phyloP scores from a whole-genome alignment of 2,113 vertebrate species.

The Cervus canadensis region DNA sequence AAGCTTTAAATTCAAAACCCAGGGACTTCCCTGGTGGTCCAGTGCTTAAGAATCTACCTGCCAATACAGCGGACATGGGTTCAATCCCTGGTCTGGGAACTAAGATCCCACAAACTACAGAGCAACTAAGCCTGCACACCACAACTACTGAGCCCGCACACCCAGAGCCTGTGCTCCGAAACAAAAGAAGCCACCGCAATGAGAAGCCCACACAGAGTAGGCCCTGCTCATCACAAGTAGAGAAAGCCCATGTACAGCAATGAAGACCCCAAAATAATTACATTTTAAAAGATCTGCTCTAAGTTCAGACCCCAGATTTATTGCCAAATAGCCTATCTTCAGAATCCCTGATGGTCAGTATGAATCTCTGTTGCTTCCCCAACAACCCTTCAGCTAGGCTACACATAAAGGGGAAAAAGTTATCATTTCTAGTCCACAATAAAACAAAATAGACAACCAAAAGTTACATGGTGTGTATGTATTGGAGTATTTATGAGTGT shows the following conservation, averaged over 20 bases:
- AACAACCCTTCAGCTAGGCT: background rate
- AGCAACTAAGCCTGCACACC: background rate
- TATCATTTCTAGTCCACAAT: background rate
- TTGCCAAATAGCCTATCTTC: background rate
- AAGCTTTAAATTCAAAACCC: background rate
- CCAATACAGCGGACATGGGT: background rate
- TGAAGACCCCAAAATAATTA: background rate
- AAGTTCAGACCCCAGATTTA: background rate
- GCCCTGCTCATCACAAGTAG: background rate
- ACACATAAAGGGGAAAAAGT: background rate
- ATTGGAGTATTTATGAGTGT: background rate
- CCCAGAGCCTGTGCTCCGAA: background rate
- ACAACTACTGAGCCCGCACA: background rate
- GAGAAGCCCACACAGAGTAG: background rate
- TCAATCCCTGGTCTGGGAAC: background rate
- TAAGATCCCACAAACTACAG: background rate
- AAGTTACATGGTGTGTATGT: background rate
- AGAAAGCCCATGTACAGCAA: fast-evolving
- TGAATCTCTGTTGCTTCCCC: background rate
- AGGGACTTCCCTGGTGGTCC: background rate
- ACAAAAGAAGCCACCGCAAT: background rate
- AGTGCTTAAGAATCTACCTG: background rate
- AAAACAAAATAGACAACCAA: background rate
- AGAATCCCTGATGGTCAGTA: background rate
- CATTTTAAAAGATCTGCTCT: background rate